phyloP scores from a whole-genome alignment of 2,113 vertebrate genomes.

The Chamaea fasciata region DNA sequence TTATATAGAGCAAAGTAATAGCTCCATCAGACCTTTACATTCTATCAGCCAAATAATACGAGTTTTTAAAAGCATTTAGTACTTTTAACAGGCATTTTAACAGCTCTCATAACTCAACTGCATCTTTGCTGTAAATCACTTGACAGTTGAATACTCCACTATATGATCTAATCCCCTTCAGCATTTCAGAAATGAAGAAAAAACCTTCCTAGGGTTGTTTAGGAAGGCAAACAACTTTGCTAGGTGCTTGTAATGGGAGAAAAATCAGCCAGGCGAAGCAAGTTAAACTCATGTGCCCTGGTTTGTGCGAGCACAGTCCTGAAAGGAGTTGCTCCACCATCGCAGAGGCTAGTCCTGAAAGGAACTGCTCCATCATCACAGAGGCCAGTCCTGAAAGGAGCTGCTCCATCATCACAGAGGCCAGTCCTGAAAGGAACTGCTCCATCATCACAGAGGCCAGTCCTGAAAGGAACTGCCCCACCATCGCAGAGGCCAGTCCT shows the following conservation, averaged over 20 bases:
- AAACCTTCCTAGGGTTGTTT: background rate
- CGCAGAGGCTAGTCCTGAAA: background rate
- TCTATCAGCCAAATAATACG: slow-evolving; percentile 38
- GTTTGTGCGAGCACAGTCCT: background rate
- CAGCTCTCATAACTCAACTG: slow-evolving; percentile 31
- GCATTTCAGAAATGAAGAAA: background rate
- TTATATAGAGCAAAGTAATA: slow-evolving; percentile 4
- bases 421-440: background rate
- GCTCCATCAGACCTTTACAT: slow-evolving; percentile 36
- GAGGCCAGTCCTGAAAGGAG: background rate
- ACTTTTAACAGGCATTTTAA: slow-evolving; percentile 36
- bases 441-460: background rate
- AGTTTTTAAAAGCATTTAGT: slow-evolving; percentile 56
- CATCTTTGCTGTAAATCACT: slow-evolving; percentile 31
- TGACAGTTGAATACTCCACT: background rate
- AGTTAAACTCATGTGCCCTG: background rate
- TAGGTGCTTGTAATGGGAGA: background rate
- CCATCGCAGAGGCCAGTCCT: background rate
- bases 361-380: too few species aligned
- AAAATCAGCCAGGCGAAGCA: background rate
- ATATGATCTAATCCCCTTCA: background rate
- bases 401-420: background rate
- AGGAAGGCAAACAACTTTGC: background rate
- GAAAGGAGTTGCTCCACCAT: background rate
- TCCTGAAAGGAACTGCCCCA: background rate